Base-by-base conservation (phyloP, 2,888 invertebrate species). In the Orchestes rusci region DNA sequence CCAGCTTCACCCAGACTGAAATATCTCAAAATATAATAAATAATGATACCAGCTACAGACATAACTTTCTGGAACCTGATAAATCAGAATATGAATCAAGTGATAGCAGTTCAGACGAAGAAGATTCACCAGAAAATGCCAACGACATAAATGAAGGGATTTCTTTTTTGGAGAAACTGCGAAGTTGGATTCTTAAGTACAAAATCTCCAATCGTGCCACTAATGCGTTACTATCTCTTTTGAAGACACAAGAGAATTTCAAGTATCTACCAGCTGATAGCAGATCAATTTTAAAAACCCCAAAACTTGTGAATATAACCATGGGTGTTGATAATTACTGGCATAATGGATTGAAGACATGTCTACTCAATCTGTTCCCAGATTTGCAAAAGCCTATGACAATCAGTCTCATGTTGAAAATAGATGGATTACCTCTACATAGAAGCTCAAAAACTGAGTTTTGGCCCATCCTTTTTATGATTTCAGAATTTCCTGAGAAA, bases 331-430 rank as follows among this genome's bases (percentile, higher is more conserved):
- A 45, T 13, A 28, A 51, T 41, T 51, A 42, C 40, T 51, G 48
- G 45, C 45, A 51, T 36, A 43, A 46, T 43, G 49, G 49, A 15
- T 20, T 53, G 33, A 38, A 41, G 42, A 46, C 43, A 17, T 31
- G 42, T 34, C 42, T 51, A 32, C 7, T 18, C 27, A 39, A 17
- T 13, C 13, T 15, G 13, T 4, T 38, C n/a, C 12, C 43, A 27
- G 16, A 32, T 3, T 31, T 45, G 16, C 33, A 33, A 23, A 40
- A 38, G 42, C 37, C 35, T 29, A 27, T 29, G 43, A 19, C 27
- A 43, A 27, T 47, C 16, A 33, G 40, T 8, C 20, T 39, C 16
- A 27, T 40, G 16, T 40, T 45, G 28, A 45, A 45, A 29, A 27
- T 40, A 8, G 45, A 45, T 45, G 45, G 45, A 32, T 23, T 45